Evolutionary conservation across 2,797 vertebrate species (phyloP).

Genomic region (Cheirogaleus major): DNA sequence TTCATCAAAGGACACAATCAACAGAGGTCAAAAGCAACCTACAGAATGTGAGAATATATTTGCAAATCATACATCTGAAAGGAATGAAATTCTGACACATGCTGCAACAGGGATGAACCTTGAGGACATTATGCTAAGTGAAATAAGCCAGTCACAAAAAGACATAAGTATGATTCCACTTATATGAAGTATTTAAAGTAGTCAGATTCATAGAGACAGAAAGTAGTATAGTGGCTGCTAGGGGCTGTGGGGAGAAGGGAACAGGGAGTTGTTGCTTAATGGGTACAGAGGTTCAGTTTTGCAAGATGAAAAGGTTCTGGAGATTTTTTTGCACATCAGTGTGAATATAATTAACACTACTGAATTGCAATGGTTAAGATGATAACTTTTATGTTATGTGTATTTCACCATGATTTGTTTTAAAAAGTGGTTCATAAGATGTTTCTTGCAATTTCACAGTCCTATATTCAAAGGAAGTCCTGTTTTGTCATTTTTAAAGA

Average conservation of each 20-base stretch:
- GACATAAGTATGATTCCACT: too few species aligned
- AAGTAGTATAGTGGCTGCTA: neutral
- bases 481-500: neutral
- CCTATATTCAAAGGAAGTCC: neutral
- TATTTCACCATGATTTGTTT: neutral
- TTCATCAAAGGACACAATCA: neutral
- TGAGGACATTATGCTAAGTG: too few species aligned
- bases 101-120: too few species aligned
- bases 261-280: neutral
- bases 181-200: neutral
- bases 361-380: neutral
- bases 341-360: neutral
- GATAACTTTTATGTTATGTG: neutral
- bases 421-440: neutral
- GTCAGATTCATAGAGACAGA: neutral
- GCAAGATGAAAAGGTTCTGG: neutral
- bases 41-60: too few species aligned
- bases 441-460: neutral
- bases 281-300: neutral
- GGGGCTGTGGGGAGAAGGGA: neutral
- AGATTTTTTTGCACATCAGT: neutral
- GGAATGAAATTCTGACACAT: too few species aligned
- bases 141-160: too few species aligned
- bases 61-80: too few species aligned
- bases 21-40: too few species aligned